phyloP scores from a whole-genome alignment of 2,797 vertebrate species.

The Bothrops alternatus region DNA sequence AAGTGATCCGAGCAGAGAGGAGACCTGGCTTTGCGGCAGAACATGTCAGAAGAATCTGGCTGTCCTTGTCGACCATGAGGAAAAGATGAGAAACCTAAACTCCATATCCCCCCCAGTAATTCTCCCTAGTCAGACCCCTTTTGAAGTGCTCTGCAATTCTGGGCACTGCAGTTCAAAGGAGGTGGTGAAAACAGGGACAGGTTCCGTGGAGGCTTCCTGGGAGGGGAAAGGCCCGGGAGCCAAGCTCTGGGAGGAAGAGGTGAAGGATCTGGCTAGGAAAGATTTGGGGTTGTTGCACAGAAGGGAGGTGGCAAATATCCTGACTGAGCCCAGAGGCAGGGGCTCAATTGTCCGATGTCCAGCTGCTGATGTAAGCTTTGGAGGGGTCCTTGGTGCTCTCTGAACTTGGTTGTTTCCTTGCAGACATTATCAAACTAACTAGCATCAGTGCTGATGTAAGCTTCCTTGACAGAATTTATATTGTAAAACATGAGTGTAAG shows the following conservation, averaged over 20 bases:
- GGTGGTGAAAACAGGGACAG: rapidly evolving
- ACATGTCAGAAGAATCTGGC: not conserved
- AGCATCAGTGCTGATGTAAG: not conserved
- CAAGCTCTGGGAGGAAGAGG: not conserved
- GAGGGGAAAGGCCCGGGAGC: not conserved
- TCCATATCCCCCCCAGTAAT: not conserved
- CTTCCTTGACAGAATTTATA: not conserved
- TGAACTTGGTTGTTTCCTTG: not conserved
- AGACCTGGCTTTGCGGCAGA: not conserved
- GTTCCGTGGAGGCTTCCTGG: not conserved
- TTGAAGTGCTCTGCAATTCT: not conserved
- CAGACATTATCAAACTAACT: not conserved
- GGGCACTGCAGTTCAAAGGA: not conserved
- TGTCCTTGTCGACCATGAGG: not conserved
- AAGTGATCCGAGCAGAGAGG: not conserved
- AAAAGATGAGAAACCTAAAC: not conserved
- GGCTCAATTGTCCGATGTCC: not conserved
- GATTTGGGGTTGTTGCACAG: not conserved
- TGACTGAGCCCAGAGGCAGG: not conserved
- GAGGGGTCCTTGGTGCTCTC: not conserved
- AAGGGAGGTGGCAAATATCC: not conserved
- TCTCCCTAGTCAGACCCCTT: not conserved
- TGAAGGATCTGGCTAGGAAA: not conserved
- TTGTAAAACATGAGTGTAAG: not conserved
- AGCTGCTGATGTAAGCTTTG: not conserved